Evolutionary conservation across 2,113 vertebrate genomes (phyloP), one percentile per base, ranked within the genome.

Genomic region (Thalassarche chlororhynchos): DNA sequence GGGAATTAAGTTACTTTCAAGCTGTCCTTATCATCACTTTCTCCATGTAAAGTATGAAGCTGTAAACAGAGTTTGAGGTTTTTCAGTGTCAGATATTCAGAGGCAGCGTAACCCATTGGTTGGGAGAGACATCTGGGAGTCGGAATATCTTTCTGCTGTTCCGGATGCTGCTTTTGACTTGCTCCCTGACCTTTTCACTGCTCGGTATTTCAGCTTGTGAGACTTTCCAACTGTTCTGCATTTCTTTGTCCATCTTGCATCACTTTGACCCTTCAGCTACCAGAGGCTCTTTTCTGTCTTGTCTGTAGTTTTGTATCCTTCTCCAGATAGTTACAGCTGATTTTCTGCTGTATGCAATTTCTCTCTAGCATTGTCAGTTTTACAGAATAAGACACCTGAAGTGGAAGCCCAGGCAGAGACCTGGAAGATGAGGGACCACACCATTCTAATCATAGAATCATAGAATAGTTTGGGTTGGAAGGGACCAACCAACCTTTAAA

Each of bases 161-260:
- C 76, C 80, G 89, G 76, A 89, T 92, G 60, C 72, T 91, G 86
- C 83, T 80, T 95, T 94, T 78, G 68, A 74, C 71, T 94, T 84
- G 68, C 32, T 90, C 74, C 26, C n/a, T 93, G 88, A 92, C 74
- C 82, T 95, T 95, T 94, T 94, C 18, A 19, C 70, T 95, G 70
- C 68, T 87, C 38, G 46, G 15, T 90, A 54, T 86, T 93, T 88
- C 79, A 86, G 46, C 51, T 52, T 61, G n/a, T 29, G 54, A 84
- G 86, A 51, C 34, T 84, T 89, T 62, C 82, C 94, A 95, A 10
- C 62, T 77, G 40, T 40, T 90, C 34, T 49, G 57, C 24, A 15
- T 80, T 91, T 93, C 60, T 88, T 77, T 66, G 58, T 65, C 69
- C 20, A 8, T 84, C 52, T 83, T 66, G 47, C 44, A 57, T 74